These are phyloP conservation scores for Drosophila pruinosa DNA, from an alignment of 1,140 invertebrate species.

Conservation along the genomic window DNA sequence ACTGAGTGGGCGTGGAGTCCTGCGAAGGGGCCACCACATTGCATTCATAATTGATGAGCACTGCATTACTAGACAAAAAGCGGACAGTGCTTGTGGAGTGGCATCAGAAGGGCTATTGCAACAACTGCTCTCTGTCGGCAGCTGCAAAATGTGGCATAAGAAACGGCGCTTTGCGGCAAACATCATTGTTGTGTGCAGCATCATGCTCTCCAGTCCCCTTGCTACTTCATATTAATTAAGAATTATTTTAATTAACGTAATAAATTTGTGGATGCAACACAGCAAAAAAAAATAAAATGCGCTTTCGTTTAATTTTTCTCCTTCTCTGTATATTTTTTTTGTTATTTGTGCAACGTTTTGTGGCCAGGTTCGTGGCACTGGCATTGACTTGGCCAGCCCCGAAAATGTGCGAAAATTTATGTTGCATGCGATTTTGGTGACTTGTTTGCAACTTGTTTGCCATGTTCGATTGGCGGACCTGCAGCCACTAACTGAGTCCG, in stretches of 20 bases:
- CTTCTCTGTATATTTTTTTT: background rate
- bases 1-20: slow-evolving; percentile 54
- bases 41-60: slow-evolving; percentile 66
- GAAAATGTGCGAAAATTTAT: slow-evolving; percentile 79
- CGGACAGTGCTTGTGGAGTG: slow-evolving; percentile 28
- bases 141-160: slow-evolving; percentile 37
- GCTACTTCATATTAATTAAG: slow-evolving; percentile 81
- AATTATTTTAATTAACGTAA: slow-evolving; percentile 83
- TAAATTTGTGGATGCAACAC: slow-evolving; percentile 67
- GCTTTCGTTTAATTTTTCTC: slow-evolving; percentile 9
- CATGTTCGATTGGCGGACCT: slow-evolving; percentile 55
- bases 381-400: slow-evolving; percentile 31
- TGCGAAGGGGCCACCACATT: slow-evolving; percentile 9
- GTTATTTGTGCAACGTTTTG: slow-evolving; percentile 8
- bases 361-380: slow-evolving; percentile 28
- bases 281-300: slow-evolving; percentile 33
- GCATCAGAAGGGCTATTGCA: slow-evolving; percentile 45
- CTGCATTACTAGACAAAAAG: slow-evolving; percentile 68
- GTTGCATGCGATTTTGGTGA: slow-evolving; percentile 77
- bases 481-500: background rate
- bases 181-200: slow-evolving; percentile 11
- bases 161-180: slow-evolving; percentile 27
- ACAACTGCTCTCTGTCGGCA: background rate
- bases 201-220: slow-evolving; percentile 14
- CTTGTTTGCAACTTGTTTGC: slow-evolving; percentile 79